Conservation (phyloP, 92 coral and sea anemone species). For the Phenganax marumi region DNA sequence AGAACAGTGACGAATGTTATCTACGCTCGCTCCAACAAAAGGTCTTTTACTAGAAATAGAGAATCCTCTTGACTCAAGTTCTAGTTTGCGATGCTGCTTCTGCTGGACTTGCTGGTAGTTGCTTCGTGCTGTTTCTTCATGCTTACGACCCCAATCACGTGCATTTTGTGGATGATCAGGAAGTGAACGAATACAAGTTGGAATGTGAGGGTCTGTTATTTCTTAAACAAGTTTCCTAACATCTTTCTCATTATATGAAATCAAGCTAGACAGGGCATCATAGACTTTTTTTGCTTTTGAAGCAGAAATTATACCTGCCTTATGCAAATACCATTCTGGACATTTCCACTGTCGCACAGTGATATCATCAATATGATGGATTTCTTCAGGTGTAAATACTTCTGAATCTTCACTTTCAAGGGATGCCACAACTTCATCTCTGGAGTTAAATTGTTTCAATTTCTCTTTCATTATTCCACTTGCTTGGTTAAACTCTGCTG, state of each 20-base stretch:
- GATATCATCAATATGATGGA: slow-evolving; percentile 44
- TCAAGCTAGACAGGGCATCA: slow-evolving; percentile 60
- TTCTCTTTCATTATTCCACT: not conserved
- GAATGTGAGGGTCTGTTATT: slow-evolving; percentile 19
- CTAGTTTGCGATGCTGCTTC: slow-evolving; percentile 15
- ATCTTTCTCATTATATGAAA: slow-evolving; percentile 43
- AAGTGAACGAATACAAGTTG: not conserved
- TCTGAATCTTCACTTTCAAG: not conserved
- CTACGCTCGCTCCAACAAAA: slow-evolving; percentile 1
- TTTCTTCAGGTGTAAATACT: slow-evolving; percentile 35
- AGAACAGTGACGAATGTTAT: slow-evolving; percentile 10
- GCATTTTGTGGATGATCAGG: not conserved
- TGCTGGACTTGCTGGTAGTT: not conserved
- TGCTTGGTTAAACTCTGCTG: no score
- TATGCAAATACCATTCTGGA: slow-evolving; percentile 58
- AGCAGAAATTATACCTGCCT: slow-evolving; percentile 71
- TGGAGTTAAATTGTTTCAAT: not conserved
- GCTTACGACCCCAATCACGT: slow-evolving; percentile 17
- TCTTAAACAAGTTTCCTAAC: slow-evolving; percentile 58
- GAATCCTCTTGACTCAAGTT: not conserved
- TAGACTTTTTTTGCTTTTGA: slow-evolving; percentile 65
- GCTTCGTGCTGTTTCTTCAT: slow-evolving; percentile 15
- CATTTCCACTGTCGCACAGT: slow-evolving; percentile 70
- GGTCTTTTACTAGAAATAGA: not conserved
- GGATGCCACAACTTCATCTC: not conserved